A percentile compares a stretch with the other conserved stretches of the same genome.
These are phyloP conservation scores for Teleogryllus occipitalis DNA, from an alignment of 1,140 invertebrate genomes.

Conservation along the genomic window DNA sequence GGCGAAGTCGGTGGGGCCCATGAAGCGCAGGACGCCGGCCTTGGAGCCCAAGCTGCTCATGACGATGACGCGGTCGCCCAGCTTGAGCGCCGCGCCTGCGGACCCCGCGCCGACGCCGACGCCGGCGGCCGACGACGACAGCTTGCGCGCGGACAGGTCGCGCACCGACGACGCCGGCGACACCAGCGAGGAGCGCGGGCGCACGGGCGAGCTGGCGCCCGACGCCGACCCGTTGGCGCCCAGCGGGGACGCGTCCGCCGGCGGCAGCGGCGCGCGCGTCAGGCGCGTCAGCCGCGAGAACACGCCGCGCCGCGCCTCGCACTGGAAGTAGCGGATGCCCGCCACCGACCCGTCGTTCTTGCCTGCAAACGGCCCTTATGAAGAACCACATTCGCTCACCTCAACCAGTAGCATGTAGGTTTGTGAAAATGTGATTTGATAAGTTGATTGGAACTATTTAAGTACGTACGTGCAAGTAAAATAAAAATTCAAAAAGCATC, in stretches of 20 bases:
- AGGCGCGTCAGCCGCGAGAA: slow-evolving; percentile 81
- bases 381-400: no score
- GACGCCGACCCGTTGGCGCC: not conserved
- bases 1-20: slow-evolving; percentile 83
- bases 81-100: slow-evolving; percentile 43
- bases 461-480: no score
- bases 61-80: slow-evolving; percentile 88
- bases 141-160: not conserved
- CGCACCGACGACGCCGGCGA: slow-evolving; percentile 8
- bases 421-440: no score
- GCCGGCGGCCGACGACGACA: not conserved
- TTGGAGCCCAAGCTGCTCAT: slow-evolving; percentile 79
- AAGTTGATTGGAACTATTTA: no score
- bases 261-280: slow-evolving; percentile 37
- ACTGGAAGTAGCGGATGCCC: slow-evolving; percentile 87
- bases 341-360: slow-evolving; percentile 96
- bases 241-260: not conserved
- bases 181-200: slow-evolving; percentile 12
- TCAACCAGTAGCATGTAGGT: no score
- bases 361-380: slow-evolving; percentile 43
- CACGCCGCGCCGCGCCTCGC: slow-evolving; percentile 84
- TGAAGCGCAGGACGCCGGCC: slow-evolving; percentile 73
- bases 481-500: no score
- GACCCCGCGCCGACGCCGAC: not conserved
- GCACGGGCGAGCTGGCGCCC: slow-evolving; percentile 6